Evolutionary conservation across 2,113 vertebrate genomes (phyloP).

Genomic region (Zosterops pallidus): DNA sequence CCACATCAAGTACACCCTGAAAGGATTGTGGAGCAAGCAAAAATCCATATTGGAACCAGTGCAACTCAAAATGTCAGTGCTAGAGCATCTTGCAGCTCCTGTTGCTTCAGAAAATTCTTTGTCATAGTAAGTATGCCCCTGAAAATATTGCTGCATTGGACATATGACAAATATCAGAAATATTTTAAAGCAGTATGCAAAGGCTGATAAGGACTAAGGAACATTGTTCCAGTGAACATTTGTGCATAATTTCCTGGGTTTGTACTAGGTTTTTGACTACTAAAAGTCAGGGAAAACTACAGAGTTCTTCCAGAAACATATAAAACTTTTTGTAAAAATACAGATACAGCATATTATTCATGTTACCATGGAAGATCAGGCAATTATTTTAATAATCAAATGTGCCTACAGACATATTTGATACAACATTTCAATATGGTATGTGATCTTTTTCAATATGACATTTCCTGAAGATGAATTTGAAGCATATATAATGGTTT

Average conservation of each 20-base stretch:
- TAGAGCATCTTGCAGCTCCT: not conserved
- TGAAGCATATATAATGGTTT: not conserved
- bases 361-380: not conserved
- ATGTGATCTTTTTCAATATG: not conserved
- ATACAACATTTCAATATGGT: not conserved
- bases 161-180: not conserved
- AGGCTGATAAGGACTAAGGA: not conserved
- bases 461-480: not conserved
- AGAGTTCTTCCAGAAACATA: not conserved
- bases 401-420: not conserved
- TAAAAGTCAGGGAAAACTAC: not conserved
- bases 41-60: fast-evolving
- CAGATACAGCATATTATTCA: not conserved
- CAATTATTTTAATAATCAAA: not conserved
- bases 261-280: not conserved
- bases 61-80: not conserved
- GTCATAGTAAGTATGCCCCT: fast-evolving
- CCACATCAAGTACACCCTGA: not conserved
- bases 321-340: not conserved
- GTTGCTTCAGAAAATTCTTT: fast-evolving
- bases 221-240: not conserved
- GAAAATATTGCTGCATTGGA: not conserved
- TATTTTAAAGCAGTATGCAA: not conserved
- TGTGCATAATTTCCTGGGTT: not conserved
- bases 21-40: not conserved